Evolutionary conservation across 2,113 vertebrate genomes (phyloP), one percentile per base, ranked within the genome.

Genomic region (Telmatochromis sp.): DNA sequence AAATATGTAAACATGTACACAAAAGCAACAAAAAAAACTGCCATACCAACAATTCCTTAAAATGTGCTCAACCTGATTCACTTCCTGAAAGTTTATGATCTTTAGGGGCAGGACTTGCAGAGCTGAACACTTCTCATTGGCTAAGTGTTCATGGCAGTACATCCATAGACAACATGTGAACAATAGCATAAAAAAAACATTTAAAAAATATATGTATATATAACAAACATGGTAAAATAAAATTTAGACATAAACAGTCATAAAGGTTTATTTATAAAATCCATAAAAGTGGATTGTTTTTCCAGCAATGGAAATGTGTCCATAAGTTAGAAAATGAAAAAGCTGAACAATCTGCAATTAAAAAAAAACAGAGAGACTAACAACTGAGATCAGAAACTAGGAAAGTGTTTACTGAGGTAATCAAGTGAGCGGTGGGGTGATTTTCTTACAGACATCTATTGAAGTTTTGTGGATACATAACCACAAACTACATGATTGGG

Each of bases 221-320:
- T 60, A 60, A 33, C 9, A 60, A 60, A 33, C 57, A 33, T 19
- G 15, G 28, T 60, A 60, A 33, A 60, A 60, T 60, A 60, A 33
- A 60, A 60, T 60, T 33, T 33, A 4, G 9, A 60, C 57, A 60
- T 60, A 60, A 10, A 33, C 28, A 33, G 57, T 60, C 57, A 60
- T 60, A 60, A 60, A 60, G 15, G 8, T 60, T 60, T 60, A 60
- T 33, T 60, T 10, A 60, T 33, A 33, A 60, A 60, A 60, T 60
- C 57, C 3, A 60, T 60, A 60, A 19, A 60, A 60, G 58, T 60
- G 9, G 58, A 60, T 60, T 19, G 15, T 63, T 63, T 60, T 63
- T 33, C 15, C 58, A 63, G 58, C 28, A 33, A 19, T 60, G n/a
- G n/a, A 14, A 70, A 70, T 70, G 37, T 70, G 65, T 70, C n/a